Evolutionary conservation across 2,113 vertebrate species (phyloP).

Genomic region (Columba livia): DNA sequence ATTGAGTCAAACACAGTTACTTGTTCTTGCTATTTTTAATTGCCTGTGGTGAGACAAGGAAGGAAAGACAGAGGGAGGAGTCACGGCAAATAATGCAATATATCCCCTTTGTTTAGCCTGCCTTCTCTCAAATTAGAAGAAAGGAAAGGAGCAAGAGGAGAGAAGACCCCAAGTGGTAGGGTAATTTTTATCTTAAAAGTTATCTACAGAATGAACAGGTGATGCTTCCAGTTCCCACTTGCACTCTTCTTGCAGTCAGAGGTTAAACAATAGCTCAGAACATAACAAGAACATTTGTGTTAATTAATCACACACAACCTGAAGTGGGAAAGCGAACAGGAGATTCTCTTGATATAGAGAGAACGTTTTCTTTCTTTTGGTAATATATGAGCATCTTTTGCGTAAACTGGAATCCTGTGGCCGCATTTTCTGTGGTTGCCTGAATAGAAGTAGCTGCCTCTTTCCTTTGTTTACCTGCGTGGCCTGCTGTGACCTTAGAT

Average conservation of each 20-base stretch:
- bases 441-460: background rate
- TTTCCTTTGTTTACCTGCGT: background rate
- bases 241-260: background rate
- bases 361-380: background rate
- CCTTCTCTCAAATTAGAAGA: conserved; percentile 1
- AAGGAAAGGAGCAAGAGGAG: conserved; percentile 26
- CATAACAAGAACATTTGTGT: background rate
- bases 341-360: background rate
- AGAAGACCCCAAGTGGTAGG: background rate
- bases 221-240: background rate
- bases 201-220: background rate
- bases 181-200: background rate
- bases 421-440: background rate
- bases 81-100: background rate
- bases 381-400: background rate
- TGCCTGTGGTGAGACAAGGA: background rate
- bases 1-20: background rate
- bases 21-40: background rate
- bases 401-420: background rate
- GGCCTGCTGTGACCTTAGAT: background rate
- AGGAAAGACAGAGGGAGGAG: background rate
- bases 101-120: background rate
- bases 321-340: background rate
- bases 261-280: background rate
- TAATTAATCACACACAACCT: background rate